phyloP scores from a whole-genome alignment of 2,888 invertebrate species.

The Eupeodes luniger region DNA sequence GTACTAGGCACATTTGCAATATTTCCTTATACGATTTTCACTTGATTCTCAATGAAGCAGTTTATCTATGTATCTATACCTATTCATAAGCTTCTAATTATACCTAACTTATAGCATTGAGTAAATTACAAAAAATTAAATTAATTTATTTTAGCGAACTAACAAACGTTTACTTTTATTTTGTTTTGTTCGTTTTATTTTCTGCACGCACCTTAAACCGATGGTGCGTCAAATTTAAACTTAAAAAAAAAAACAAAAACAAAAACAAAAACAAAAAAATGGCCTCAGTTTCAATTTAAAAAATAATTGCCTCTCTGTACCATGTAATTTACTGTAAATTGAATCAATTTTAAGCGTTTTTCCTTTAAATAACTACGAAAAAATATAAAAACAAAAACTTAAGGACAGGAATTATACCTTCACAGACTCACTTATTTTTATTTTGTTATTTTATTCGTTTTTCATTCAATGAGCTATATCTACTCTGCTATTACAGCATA shows the following conservation, averaged over 20 bases:
- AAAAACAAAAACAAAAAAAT: neutral
- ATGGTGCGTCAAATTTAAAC: constrained; percentile 19
- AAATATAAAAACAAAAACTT: too few relatives aligned
- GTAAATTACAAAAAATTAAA: neutral
- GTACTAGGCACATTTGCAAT: neutral
- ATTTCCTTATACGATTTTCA: constrained; percentile 21
- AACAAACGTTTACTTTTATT: neutral
- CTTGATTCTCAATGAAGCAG: neutral
- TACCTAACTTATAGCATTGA: neutral
- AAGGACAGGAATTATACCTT: neutral
- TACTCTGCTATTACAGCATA: too few relatives aligned
- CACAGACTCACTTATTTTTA: neutral
- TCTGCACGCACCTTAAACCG: constrained; percentile 22
- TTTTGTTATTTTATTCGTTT: too few relatives aligned
- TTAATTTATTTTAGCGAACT: neutral
- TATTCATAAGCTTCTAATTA: too few relatives aligned
- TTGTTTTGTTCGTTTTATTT: neutral
- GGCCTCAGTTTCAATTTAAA: constrained; percentile 30
- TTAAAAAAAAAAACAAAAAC: too few relatives aligned
- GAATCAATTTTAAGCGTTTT: constrained; percentile 16
- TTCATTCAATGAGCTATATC: too few relatives aligned
- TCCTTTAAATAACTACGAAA: neutral
- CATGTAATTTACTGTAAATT: constrained; percentile 32
- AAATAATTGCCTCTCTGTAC: constrained; percentile 18
- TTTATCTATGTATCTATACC: neutral